Evolutionary conservation across 2,113 vertebrate genomes (phyloP), one percentile per base, ranked within the genome.

Genomic region (Calypte anna): DNA sequence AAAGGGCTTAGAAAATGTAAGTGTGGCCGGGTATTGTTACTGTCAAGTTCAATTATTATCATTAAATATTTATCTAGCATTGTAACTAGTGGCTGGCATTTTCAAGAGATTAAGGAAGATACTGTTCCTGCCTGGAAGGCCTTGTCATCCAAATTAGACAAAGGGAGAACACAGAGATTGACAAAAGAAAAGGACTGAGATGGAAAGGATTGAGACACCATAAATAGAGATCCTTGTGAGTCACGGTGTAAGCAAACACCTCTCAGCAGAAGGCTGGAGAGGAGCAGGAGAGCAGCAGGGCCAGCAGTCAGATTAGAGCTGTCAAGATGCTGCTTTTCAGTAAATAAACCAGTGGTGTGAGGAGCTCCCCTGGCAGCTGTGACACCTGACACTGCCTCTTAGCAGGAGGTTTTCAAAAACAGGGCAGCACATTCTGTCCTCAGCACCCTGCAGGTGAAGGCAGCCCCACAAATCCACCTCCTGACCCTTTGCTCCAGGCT

Each of bases 41-140:
- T 50, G 77, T 69, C 51, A 23, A 66, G 85, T 83, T 96, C 93
- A 96, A 92, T 95, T 90, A 83, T 90, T 86, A 89, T 82, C 93
- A 93, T 95, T 92, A 91, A 90, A 84, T 50, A 58, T 95, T 95
- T 86, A 91, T 90, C 90, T 75, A 74, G 64, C 44, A 4, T 14
- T 51, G 79, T 66, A 80, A 68, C 31, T 48, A 15, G 83, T 38
- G 90, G 57, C 57, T 87, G 86, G 92, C 36, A 4, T 61, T 86
- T 79, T 72, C 46, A 67, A 90, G 91, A 80, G 95, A 91, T 95
- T 43, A 83, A 67, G 92, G 31, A 9, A 85, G 85, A 94, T 82
- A 46, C 28, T 31, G 74, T 48, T 94, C 88, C 81, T 96, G 90
- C 86, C 94, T 75, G 79, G 62, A 36, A 93, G 93, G 95, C 80